Conservation (phyloP, 2,797 vertebrate genomes). For the Carduelis carduelis region DNA sequence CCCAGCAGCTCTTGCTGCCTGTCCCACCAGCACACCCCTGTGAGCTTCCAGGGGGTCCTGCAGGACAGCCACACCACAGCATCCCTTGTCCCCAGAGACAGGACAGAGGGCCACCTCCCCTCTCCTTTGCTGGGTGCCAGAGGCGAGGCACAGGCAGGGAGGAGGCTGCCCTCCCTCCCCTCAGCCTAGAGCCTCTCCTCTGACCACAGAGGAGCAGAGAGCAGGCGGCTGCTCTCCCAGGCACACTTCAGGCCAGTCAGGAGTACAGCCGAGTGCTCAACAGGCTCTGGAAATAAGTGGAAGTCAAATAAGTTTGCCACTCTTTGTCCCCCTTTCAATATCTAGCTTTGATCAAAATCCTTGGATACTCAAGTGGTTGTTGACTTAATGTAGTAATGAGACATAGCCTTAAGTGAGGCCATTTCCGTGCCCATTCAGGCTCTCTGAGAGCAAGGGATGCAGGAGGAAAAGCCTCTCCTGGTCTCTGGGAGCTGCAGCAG, state of each 20-base stretch:
- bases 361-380: slow-evolving; percentile 56
- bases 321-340: slow-evolving; percentile 37
- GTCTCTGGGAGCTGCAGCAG: neutral
- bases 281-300: slow-evolving; percentile 47
- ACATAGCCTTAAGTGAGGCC: slow-evolving; percentile 42
- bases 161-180: neutral
- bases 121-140: accelerated
- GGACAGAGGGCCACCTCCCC: accelerated
- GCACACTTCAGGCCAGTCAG: neutral
- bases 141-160: neutral
- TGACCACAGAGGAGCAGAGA: neutral
- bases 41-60: accelerated
- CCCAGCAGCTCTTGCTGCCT: neutral
- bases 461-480: neutral
- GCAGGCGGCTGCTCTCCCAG: neutral
- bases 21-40: accelerated
- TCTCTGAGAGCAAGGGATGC: neutral
- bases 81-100: neutral
- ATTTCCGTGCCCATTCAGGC: slow-evolving; percentile 35
- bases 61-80: neutral
- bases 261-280: neutral
- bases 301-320: slow-evolving; percentile 53
- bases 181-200: neutral
- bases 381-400: slow-evolving; percentile 63
- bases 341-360: slow-evolving; percentile 60